phyloP scores from a whole-genome alignment of 2,888 invertebrate species.

The Agrypnus murinus region DNA sequence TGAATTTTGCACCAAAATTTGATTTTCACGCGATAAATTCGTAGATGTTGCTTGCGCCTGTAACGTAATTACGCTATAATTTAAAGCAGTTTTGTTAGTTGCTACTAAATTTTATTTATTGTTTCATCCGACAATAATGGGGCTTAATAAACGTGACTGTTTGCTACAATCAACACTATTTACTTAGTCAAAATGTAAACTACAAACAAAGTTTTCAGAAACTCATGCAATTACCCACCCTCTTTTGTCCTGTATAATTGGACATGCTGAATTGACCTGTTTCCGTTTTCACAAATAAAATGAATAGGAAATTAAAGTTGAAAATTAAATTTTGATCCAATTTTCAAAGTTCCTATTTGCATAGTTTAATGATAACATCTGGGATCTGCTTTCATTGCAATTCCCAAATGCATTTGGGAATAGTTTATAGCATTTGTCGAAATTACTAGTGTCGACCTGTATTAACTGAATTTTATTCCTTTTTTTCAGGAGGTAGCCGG shows the following conservation, averaged over 20 bases:
- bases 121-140: too few relatives aligned
- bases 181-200: background rate
- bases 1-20: too few relatives aligned
- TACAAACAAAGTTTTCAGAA: conserved; percentile 19
- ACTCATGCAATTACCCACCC: conserved; percentile 25
- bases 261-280: conserved; percentile 26
- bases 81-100: too few relatives aligned
- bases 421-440: background rate
- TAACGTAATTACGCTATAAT: too few relatives aligned
- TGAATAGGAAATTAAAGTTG: conserved; percentile 28
- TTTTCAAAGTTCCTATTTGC: conserved; percentile 25
- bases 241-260: conserved; percentile 20
- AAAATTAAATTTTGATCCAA: conserved; percentile 30
- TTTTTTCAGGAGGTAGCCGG: conserved; percentile 62
- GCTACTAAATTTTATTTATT: too few relatives aligned
- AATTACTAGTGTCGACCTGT: background rate
- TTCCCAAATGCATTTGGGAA: background rate
- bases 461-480: too few relatives aligned
- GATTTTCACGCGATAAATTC: too few relatives aligned
- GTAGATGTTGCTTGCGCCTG: too few relatives aligned
- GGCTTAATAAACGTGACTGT: too few relatives aligned
- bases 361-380: conserved; percentile 24
- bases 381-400: conserved; percentile 21
- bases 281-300: conserved; percentile 28
- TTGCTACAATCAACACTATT: too few relatives aligned